Percentiles rank a stretch among this genome's conserved stretches.
Evolutionary conservation across 2,888 invertebrate genomes (phyloP).

Genomic region (Athalia cordata): DNA sequence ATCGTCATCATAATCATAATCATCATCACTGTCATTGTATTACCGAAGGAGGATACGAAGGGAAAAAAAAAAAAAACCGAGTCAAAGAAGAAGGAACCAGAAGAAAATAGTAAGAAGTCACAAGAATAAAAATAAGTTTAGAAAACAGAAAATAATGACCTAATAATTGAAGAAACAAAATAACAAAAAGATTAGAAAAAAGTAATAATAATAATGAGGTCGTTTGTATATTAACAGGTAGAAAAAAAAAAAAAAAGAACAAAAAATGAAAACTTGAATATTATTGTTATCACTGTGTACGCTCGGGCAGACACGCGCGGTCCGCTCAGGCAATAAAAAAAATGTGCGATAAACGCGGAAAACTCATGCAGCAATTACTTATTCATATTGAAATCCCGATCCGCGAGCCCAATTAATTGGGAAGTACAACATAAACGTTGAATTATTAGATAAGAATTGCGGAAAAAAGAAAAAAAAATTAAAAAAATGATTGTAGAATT

Average conservation of each 20-base stretch:
- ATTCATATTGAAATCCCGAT: slow-evolving; percentile 3
- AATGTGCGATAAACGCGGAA: slow-evolving; percentile 24
- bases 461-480: neutral
- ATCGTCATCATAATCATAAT: slow-evolving; percentile 16
- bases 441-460: too few relatives aligned
- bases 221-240: slow-evolving; percentile 69
- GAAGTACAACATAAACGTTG: neutral
- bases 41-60: slow-evolving; percentile 44
- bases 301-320: slow-evolving; percentile 61
- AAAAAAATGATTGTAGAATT: neutral
- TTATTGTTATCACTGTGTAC: slow-evolving; percentile 67
- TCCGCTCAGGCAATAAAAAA: slow-evolving; percentile 65
- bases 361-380: neutral
- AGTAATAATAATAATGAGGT: slow-evolving; percentile 59
- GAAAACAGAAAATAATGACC: slow-evolving; percentile 46
- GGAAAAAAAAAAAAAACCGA: slow-evolving; percentile 44
- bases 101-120: neutral
- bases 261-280: slow-evolving; percentile 53
- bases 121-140: neutral
- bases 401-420: neutral
- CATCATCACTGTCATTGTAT: slow-evolving; percentile 53
- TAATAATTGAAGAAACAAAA: slow-evolving; percentile 48
- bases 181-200: slow-evolving; percentile 46
- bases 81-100: neutral
- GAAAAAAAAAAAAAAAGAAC: slow-evolving; percentile 47